A percentile compares a stretch with the other conserved stretches of the same genome.
These are phyloP conservation scores for Tychaedon coryphoeus DNA, from an alignment of 2,113 vertebrate genomes.

Conservation along the genomic window DNA sequence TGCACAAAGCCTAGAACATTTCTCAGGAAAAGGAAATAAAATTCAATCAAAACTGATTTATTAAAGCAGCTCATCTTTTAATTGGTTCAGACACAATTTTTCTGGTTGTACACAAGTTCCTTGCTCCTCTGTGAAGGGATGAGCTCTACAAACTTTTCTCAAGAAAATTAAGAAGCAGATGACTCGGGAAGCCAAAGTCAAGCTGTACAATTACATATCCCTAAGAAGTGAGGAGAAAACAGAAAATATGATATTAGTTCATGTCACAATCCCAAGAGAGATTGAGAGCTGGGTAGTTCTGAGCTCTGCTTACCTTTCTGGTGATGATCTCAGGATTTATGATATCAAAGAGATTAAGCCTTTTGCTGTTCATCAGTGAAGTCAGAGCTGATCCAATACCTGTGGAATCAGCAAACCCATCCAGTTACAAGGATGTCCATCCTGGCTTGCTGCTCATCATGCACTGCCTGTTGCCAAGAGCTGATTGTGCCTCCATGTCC, in stretches of 20 bases:
- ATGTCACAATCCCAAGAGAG: neutral
- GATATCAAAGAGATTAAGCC: constrained; percentile 78
- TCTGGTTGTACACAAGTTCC: neutral
- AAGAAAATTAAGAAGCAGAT: constrained; percentile 82
- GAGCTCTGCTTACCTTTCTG: constrained; percentile 56
- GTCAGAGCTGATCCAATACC: constrained; percentile 76
- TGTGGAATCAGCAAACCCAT: constrained; percentile 16
- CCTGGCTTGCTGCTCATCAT: neutral
- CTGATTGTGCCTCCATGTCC: neutral
- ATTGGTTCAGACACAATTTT: neutral
- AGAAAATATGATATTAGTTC: neutral
- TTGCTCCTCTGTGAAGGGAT: neutral
- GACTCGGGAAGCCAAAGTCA: constrained; percentile 85
- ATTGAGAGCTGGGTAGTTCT: neutral
- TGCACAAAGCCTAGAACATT: neutral
- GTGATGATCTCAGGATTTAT: constrained; percentile 78
- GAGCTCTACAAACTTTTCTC: constrained; percentile 66
- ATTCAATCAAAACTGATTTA: neutral
- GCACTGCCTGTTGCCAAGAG: neutral
- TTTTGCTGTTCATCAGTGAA: constrained; percentile 79
- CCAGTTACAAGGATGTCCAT: neutral
- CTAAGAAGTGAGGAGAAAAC: constrained; percentile 37
- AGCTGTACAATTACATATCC: constrained; percentile 79
- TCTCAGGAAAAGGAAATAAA: neutral
- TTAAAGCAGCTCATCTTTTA: neutral